Evolutionary conservation across 2,888 invertebrate genomes (phyloP), one percentile per base, ranked within the genome.

Genomic region (Pterostichus madidus): DNA sequence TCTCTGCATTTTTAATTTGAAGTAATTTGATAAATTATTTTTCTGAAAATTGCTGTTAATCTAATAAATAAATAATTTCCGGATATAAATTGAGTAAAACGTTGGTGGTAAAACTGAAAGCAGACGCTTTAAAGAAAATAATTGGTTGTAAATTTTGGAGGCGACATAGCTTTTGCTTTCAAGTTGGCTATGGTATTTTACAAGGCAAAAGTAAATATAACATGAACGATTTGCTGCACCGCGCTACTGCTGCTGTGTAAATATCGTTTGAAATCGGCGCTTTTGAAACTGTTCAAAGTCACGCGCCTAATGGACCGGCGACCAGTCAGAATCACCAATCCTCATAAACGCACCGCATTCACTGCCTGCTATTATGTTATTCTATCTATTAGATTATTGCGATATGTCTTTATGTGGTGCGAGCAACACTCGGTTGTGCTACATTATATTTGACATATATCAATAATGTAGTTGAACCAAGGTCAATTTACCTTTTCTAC

Each of bases 211-310:
- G 73, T 80, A 80, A 80, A 80, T 80, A 80, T 71, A 49, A 52
- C 52, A 64, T 46, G 44, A 59, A 79, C 79, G 49, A 64, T 64
- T 39, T 31, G 64, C 46, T 39, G 24, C 24, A 3, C 24, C 3
- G 24, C 24, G 24, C 24, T 24, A 8, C 52, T 52, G 35, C 52
- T 5, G 64, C 80, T 56, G 44, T 71, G 80, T 73, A 80, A 80
- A 80, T 73, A 80, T 17, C 73, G 80, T 80, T 80, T 80, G 80
- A 80, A 68, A 80, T 71, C 56, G 56, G 73, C 56, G 71, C 80
- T 68, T 80, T 71, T 80, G 80, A 73, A 80, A 80, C 52, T 56
- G 80, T 73, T 80, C 80, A 80, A 80, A 80, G 80, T 80, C 71
- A 13, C 56, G 68, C 80, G 80, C 53, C 71, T 71, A 80, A 80